phyloP scores from a whole-genome alignment of 1,140 invertebrate genomes.

The Bombyx mandarina region DNA sequence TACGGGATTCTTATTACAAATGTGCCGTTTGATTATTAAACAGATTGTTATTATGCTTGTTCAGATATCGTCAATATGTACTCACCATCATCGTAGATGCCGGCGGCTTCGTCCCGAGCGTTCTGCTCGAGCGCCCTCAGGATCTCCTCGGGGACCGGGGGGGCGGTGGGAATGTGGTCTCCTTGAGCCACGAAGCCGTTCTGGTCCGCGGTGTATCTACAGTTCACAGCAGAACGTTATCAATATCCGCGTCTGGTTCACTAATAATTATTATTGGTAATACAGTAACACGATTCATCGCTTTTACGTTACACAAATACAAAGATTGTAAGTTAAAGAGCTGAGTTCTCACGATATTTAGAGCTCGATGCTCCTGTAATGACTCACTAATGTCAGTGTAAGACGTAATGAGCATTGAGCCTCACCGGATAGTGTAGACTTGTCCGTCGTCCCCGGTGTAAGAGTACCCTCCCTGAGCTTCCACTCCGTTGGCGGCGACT shows the following conservation, averaged over 20 bases:
- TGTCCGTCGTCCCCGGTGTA: constrained; percentile 76
- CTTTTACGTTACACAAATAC: too few relatives aligned
- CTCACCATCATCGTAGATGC: constrained; percentile 56
- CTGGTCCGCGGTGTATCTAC: constrained; percentile 85
- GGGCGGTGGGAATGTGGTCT: constrained; percentile 83
- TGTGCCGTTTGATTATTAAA: background rate
- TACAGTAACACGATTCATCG: background rate
- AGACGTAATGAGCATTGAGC: background rate
- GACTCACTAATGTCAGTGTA: background rate
- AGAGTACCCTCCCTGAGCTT: constrained; percentile 44
- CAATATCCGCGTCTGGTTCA: too few relatives aligned
- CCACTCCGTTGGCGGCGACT: constrained; percentile 49
- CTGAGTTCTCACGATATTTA: too few relatives aligned
- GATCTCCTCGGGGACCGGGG: constrained; percentile 76
- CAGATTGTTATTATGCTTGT: background rate
- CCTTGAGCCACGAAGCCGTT: constrained; percentile 83
- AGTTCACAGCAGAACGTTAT: constrained; percentile 4
- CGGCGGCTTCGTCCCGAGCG: constrained; percentile 55
- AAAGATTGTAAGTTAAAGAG: too few relatives aligned
- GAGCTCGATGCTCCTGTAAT: too few relatives aligned
- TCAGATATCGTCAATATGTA: background rate
- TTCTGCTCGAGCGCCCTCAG: constrained; percentile 56
- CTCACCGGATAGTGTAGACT: constrained; percentile 48
- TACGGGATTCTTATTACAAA: too few relatives aligned
- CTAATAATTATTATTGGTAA: too few relatives aligned